Evolutionary conservation across 2,797 vertebrate genomes (phyloP).

Genomic region (Manis crassicaudata): DNA sequence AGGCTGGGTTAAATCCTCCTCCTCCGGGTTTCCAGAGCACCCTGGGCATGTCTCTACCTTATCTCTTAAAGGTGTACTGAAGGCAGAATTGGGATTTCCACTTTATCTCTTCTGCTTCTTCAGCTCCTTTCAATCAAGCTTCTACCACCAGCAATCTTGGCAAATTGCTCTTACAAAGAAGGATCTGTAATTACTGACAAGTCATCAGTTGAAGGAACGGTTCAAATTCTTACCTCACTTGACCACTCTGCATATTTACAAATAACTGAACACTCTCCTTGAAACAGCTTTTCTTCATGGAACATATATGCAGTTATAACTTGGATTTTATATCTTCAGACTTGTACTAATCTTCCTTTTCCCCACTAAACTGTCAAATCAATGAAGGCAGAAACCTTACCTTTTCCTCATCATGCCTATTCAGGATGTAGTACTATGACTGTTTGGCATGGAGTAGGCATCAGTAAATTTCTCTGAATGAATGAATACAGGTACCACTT

Average conservation of each 20-base stretch:
- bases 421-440: not conserved
- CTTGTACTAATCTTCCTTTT: not conserved
- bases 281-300: not conserved
- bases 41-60: not conserved
- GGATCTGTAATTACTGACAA: not conserved
- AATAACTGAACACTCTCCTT: not conserved
- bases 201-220: not conserved
- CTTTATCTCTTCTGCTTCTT: not conserved
- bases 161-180: slow-evolving; percentile 6
- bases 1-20: not conserved
- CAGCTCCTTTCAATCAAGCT: not conserved
- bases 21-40: not conserved
- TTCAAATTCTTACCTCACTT: not conserved
- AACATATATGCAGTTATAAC: not conserved
- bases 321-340: not conserved
- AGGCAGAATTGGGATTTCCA: not conserved
- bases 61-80: not conserved
- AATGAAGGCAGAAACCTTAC: not conserved
- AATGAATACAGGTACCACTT: not conserved
- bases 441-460: not conserved
- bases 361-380: not conserved
- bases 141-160: not conserved
- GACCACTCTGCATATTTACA: not conserved
- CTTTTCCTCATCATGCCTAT: not conserved
- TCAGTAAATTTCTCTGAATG: not conserved